Base-by-base conservation (phyloP, 2,888 invertebrate genomes). In the Pyrochroa serraticornis region DNA sequence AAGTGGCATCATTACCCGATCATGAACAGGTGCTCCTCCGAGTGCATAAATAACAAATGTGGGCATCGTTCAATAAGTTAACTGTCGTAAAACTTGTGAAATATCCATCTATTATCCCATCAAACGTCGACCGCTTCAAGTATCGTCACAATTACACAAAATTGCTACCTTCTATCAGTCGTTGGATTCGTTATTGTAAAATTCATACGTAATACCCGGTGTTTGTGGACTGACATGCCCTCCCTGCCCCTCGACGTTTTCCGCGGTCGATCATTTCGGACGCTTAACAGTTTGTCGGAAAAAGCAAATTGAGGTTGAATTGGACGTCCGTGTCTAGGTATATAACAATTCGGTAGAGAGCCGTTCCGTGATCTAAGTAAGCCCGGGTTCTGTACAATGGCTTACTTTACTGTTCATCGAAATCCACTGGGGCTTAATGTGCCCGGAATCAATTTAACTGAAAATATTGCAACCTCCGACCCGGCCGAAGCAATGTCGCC, bases 401-500 rank as follows among this genome's bases (percentile, higher is more conserved):
- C 75, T 76, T 75, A 76, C 73, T 76, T 74, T 72, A 74, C 75
- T 73, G 75, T 75, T 75, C 74, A 73, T 74, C 74, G 75, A 74
- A 76, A 77, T 75, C 75, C 75, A 62, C 60, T 56, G 71, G 69
- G 70, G 71, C 69, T 77, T 75, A 75, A 75, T 77, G 75, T 74
- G 73, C 72, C 73, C 71, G 66, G 71, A 77, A 77, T 77, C 77
- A 77, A 77, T 77, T 77, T 75, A 69, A 72, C 71, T 68, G 73
- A 75, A 76, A 76, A 75, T 76, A 76, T 76, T 72, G 71, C 72
- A 63, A 69, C 70, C 66, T 64, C 66, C 31, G 35, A 49, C 22
- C 22, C 22, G 22, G 22, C 22, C 22, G 22, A 22, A 22, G 22
- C 22, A 2, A 22, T 5, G 22, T 22, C 22, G 22, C 22, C 22